phyloP scores from a whole-genome alignment of 1,140 invertebrate genomes.

The Brachionus rubens region DNA sequence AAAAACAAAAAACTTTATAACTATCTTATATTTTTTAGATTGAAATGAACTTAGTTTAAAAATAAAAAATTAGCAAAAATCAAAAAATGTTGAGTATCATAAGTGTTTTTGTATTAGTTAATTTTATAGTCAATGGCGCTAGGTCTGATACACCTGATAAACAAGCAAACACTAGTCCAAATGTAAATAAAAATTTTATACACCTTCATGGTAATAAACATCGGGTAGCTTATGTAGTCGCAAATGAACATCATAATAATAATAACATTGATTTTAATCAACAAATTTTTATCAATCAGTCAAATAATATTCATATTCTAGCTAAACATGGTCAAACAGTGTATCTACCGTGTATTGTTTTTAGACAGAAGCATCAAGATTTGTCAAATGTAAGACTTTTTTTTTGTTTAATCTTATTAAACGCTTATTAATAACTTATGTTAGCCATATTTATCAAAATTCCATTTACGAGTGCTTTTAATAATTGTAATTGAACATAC shows the following conservation, averaged over 20 bases:
- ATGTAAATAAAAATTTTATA: conserved; percentile 44
- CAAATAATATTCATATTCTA: conserved; percentile 33
- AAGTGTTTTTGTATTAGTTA: not conserved
- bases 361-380: conserved; percentile 15
- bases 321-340: conserved; percentile 45
- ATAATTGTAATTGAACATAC: too few relatives aligned
- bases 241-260: not conserved
- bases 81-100: too few relatives aligned
- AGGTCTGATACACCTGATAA: not conserved
- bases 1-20: too few relatives aligned
- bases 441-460: too few relatives aligned
- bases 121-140: not conserved
- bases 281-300: conserved; percentile 46
- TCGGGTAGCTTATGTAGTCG: too few relatives aligned
- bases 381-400: conserved; percentile 35
- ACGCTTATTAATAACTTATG: too few relatives aligned
- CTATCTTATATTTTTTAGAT: too few relatives aligned
- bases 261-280: not conserved
- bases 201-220: conserved; percentile 8
- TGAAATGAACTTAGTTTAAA: too few relatives aligned
- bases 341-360: conserved; percentile 33
- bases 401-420: not conserved
- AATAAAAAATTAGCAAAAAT: too few relatives aligned
- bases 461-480: too few relatives aligned
- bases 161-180: not conserved